Percentiles rank a stretch among this genome's conserved stretches.
Conservation (phyloP, 2,113 vertebrate genomes). For the Prunella fulvescens region DNA sequence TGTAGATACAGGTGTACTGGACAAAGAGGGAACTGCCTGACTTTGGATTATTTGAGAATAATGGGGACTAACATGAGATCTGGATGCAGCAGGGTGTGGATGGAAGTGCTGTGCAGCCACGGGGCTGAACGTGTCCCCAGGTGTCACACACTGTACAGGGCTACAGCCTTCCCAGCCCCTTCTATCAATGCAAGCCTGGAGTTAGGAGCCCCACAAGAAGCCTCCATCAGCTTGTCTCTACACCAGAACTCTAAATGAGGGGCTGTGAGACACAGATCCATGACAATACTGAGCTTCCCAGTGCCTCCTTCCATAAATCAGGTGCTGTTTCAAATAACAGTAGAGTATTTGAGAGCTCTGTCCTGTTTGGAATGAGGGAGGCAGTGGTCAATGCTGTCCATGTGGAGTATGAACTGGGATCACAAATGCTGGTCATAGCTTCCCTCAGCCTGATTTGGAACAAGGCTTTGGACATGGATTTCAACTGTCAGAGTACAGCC, state of each 20-base stretch:
- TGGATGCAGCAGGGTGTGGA: background rate
- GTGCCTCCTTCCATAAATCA: background rate
- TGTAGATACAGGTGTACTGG: background rate
- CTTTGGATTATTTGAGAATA: background rate
- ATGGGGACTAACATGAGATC: background rate
- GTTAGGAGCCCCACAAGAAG: background rate
- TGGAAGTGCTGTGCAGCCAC: background rate
- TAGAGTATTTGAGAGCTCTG: background rate
- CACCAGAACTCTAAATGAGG: background rate
- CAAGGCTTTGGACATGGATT: background rate
- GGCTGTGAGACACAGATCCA: background rate
- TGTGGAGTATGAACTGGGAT: background rate
- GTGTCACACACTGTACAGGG: background rate
- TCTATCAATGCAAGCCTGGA: background rate
- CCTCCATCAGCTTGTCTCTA: background rate
- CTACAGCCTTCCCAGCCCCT: background rate
- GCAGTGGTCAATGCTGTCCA: rapidly evolving
- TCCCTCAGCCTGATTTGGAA: background rate
- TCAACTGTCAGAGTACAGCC: background rate
- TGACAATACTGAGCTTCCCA: background rate
- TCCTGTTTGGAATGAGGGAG: background rate
- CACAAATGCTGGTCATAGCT: background rate
- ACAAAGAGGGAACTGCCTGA: background rate
- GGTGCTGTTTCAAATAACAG: background rate
- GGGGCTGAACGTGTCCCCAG: rapidly evolving